These are phyloP conservation scores for Pseudopipra pipra DNA, from an alignment of 2,113 vertebrate species.

Conservation along the genomic window DNA sequence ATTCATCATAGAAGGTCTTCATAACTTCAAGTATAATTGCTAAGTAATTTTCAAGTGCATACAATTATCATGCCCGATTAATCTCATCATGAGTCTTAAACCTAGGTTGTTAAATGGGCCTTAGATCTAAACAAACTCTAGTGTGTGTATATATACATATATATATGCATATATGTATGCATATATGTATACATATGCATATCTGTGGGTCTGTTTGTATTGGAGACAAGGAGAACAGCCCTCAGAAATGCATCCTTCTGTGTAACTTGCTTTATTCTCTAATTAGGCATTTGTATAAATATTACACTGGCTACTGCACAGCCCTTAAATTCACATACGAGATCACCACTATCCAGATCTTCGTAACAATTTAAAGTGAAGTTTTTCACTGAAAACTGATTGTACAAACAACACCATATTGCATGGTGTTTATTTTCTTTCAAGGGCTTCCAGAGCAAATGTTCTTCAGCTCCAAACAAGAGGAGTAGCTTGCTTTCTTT, in stretches of 20 bases:
- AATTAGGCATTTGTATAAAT: neutral
- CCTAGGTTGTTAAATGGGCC: neutral
- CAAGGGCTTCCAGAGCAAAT: slow-evolving; percentile 26
- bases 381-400: neutral
- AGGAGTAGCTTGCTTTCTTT: slow-evolving; percentile 10
- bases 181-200: neutral
- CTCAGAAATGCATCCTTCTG: neutral
- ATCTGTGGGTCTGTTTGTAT: neutral
- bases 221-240: neutral
- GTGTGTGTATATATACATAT: fast-evolving
- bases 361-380: neutral
- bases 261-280: neutral
- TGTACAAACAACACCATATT: slow-evolving; percentile 5
- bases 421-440: neutral
- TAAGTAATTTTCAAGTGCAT: neutral
- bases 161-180: fast-evolving
- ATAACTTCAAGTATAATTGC: slow-evolving; percentile 37
- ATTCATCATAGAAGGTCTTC: slow-evolving; percentile 29
- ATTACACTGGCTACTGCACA: neutral
- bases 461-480: neutral
- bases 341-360: neutral
- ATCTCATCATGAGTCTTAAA: slow-evolving; percentile 35
- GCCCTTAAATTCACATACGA: neutral
- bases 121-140: neutral
- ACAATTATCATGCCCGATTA: slow-evolving; percentile 17